Conservation (phyloP, 1,140 invertebrate species). For the Sminthurinus signatus region DNA sequence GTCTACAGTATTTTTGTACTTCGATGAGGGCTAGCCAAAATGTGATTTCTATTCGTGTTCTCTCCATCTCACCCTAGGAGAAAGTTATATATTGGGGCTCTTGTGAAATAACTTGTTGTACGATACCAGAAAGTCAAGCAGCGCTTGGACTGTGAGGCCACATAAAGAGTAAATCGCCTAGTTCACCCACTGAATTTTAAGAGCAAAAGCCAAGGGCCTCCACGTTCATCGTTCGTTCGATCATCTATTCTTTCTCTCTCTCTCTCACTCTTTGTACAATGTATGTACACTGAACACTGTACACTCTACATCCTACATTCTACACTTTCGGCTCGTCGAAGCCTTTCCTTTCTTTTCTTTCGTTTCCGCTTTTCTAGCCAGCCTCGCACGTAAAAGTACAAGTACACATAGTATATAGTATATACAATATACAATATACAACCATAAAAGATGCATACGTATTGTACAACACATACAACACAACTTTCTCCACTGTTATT, state of each 20-base stretch:
- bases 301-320: not conserved
- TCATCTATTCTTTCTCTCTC: not conserved
- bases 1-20: too few relatives aligned
- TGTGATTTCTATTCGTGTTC: conserved; percentile 9
- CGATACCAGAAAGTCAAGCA: conserved; percentile 20
- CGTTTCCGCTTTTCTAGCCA: not conserved
- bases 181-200: conserved; percentile 25
- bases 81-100: conserved; percentile 6
- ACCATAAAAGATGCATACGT: too few relatives aligned
- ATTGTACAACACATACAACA: too few relatives aligned
- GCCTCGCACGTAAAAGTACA: too few relatives aligned
- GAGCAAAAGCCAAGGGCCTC: conserved; percentile 11
- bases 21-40: conserved; percentile 1
- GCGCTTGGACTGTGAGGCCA: conserved; percentile 13
- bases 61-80: not conserved
- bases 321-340: not conserved
- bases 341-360: conserved; percentile 5
- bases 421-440: too few relatives aligned
- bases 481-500: too few relatives aligned
- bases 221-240: too few relatives aligned
- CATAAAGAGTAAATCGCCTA: conserved; percentile 22
- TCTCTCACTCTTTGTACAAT: too few relatives aligned
- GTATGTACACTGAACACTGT: too few relatives aligned
- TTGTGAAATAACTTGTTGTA: conserved; percentile 21
- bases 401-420: too few relatives aligned